Base-by-base conservation (phyloP, 2,113 vertebrate genomes). In the Cryptotis parvus region DNA sequence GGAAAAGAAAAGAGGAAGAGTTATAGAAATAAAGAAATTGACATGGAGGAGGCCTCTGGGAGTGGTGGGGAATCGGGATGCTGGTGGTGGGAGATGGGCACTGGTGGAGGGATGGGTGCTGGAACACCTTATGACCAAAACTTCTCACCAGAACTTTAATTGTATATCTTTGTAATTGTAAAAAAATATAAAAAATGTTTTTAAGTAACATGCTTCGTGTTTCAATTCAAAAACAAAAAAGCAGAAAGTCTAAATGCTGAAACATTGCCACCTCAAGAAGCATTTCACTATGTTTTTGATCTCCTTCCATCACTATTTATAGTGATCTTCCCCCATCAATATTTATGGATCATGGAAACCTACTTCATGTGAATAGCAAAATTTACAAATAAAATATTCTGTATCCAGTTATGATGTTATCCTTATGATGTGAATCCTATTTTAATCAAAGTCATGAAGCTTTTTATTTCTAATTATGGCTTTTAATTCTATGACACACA, bases 231-330 rank as follows among this genome's bases (percentile, higher is more conserved):
- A 3, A 3, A 37, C 8, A 6, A 35, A 31, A 31, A 16, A 8
- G 7, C 66, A 5, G 66, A 73, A 6, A n/a, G n/a, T 33, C 29
- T 41, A n/a, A 65, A 9, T 45, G 26, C 5, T 58, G 31, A 24
- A 0, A 7, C 9, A n/a, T n/a, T 3, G 4, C 12, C 58, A 15
- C 4, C 20, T 4, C 0, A 45, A 3, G 26, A 74, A 66, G 7
- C 14, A 7, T 68, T 31, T 33, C 20, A 41, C 22, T 26, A 43
- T 22, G 22, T 27, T 2, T 43, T n/a, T n/a, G n/a, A n/a, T n/a
- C n/a, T n/a, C n/a, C n/a, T n/a, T n/a, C n/a, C n/a, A n/a, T n/a
- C n/a, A n/a, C n/a, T n/a, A n/a, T n/a, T n/a, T n/a, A n/a, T n/a
- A n/a, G n/a, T n/a, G n/a, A 52, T 52, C 31, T 3, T 35, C 9